A percentile compares a stretch with the other conserved stretches of the same genome.
These are phyloP conservation scores for rabbit (Oryctolagus cuniculus) DNA, from an alignment of 2,113 vertebrate species.

Conservation along the genomic window mOryCun1.1 NC_091445.1:82943001-82943500, in stretches of 20 bases:
- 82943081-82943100: slow-evolving; percentile 15
- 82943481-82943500: slow-evolving; percentile 80
- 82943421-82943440: slow-evolving; percentile 85
- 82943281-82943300: slow-evolving; percentile 79
- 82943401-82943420: slow-evolving; percentile 84
- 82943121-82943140: slow-evolving; percentile 39
- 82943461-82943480: slow-evolving; percentile 84
- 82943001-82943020: neutral
- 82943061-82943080: slow-evolving; percentile 33
- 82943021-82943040: slow-evolving; percentile 24
- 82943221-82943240: slow-evolving; percentile 72
- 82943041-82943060: slow-evolving; percentile 42
- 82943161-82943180: slow-evolving; percentile 68
- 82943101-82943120: neutral
- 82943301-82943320: slow-evolving; percentile 83
- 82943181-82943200: slow-evolving; percentile 60
- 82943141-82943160: slow-evolving; percentile 67
- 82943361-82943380: slow-evolving; percentile 83
- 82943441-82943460: slow-evolving; percentile 75
- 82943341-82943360: slow-evolving; percentile 78
- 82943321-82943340: slow-evolving; percentile 67
- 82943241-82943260: slow-evolving; percentile 73
- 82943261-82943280: slow-evolving; percentile 72
- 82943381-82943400: slow-evolving; percentile 85
- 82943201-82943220: slow-evolving; percentile 62